These are phyloP conservation scores for Apus apus DNA, from an alignment of 2,113 vertebrate genomes.

Conservation along the genomic window DNA sequence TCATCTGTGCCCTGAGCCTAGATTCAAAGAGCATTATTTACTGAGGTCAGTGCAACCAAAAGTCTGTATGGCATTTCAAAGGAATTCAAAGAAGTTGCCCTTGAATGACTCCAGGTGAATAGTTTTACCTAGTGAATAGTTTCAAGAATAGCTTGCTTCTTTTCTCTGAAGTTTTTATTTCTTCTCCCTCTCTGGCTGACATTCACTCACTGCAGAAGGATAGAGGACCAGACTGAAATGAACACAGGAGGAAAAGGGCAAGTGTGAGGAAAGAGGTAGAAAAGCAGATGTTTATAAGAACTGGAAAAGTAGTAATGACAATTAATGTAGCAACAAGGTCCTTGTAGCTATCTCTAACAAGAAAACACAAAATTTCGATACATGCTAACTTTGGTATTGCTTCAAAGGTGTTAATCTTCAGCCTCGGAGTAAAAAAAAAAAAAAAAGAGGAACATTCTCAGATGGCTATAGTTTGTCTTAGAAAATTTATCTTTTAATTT, in stretches of 20 bases:
- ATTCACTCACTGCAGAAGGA: background rate
- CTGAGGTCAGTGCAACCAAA: background rate
- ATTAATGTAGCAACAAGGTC: background rate
- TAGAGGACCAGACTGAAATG: background rate
- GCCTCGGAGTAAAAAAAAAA: background rate
- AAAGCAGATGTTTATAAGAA: background rate
- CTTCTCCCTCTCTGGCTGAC: background rate
- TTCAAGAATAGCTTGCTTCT: background rate
- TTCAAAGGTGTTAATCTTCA: background rate
- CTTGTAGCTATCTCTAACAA: background rate
- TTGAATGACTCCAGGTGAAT: conserved; percentile 14
- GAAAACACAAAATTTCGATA: background rate
- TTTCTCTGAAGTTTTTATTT: background rate
- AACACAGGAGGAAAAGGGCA: background rate
- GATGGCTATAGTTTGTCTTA: rapidly evolving
- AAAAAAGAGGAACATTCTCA: background rate
- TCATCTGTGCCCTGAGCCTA: background rate
- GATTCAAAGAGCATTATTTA: conserved; percentile 25
- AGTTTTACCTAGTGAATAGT: background rate
- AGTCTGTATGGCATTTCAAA: conserved; percentile 32
- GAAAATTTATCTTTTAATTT: background rate
- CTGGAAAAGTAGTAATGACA: background rate
- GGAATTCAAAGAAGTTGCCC: background rate
- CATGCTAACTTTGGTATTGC: background rate
- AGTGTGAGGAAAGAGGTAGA: background rate